phyloP scores from a whole-genome alignment of 1,140 invertebrate genomes.

The Cherax destructor region DNA sequence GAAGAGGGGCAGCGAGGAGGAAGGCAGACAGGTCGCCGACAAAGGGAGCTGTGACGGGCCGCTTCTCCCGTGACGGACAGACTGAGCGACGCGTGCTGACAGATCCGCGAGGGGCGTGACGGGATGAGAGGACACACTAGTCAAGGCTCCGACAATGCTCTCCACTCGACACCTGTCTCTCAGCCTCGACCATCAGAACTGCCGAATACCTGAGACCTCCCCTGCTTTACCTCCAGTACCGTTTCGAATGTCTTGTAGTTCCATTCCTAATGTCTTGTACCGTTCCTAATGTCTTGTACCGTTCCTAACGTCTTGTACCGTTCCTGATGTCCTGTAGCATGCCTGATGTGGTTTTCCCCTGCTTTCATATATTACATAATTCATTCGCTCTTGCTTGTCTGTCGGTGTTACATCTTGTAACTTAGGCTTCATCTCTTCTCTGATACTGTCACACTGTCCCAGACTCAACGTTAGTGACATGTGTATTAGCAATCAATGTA shows the following conservation, averaged over 20 bases:
- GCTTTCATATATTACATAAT: too few relatives aligned
- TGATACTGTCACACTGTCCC: too few relatives aligned
- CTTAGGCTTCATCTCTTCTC: too few relatives aligned
- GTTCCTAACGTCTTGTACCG: too few relatives aligned
- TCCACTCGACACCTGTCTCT: not conserved
- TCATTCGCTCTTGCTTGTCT: too few relatives aligned
- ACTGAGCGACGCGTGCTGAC: conserved; percentile 43
- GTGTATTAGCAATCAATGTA: too few relatives aligned
- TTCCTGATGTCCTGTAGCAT: too few relatives aligned
- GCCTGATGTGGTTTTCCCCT: too few relatives aligned
- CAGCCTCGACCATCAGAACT: not conserved
- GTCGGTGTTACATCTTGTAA: too few relatives aligned
- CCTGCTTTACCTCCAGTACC: not conserved
- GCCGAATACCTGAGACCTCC: conserved; percentile 14
- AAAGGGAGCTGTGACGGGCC: conserved; percentile 30
- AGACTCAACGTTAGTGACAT: too few relatives aligned
- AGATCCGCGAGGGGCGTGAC: conserved; percentile 40
- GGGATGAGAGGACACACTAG: conserved; percentile 34
- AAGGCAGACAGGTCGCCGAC: conserved; percentile 43
- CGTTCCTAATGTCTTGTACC: too few relatives aligned
- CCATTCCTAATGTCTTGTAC: not conserved
- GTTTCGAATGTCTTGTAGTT: not conserved
- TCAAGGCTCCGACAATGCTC: conserved; percentile 30
- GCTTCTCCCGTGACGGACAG: conserved; percentile 40
- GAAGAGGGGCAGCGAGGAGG: not conserved